phyloP scores from a whole-genome alignment of 1,140 invertebrate genomes.

The Copidosoma floridanum region DNA sequence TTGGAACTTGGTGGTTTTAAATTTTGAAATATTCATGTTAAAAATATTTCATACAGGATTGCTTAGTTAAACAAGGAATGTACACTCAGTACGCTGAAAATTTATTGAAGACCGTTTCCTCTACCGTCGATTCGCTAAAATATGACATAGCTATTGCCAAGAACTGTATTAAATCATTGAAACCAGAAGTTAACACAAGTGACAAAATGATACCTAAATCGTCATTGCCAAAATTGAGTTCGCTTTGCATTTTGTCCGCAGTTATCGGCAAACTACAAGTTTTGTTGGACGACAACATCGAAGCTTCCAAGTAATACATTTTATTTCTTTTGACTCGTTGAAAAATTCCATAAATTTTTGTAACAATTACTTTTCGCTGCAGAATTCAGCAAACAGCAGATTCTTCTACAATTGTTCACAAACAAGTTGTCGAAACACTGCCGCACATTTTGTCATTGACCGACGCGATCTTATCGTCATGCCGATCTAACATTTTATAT shows the following conservation, averaged over 20 bases:
- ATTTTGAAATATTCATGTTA: not conserved
- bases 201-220: constrained; percentile 56
- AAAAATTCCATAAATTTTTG: not conserved
- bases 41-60: constrained; percentile 60
- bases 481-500: constrained; percentile 58
- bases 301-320: constrained; percentile 41
- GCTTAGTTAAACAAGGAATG: constrained; percentile 86
- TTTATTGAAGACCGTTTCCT: constrained; percentile 69
- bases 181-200: constrained; percentile 52
- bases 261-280: constrained; percentile 71
- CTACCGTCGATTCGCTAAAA: constrained; percentile 64
- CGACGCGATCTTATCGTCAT: constrained; percentile 59
- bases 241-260: constrained; percentile 66
- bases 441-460: constrained; percentile 64
- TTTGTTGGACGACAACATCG: constrained; percentile 58
- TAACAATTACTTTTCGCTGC: constrained; percentile 16
- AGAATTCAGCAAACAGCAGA: constrained; percentile 38
- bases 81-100: constrained; percentile 79
- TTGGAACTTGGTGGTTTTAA: too few species aligned
- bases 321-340: too few species aligned
- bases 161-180: constrained; percentile 66
- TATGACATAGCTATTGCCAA: constrained; percentile 73
- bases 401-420: constrained; percentile 38
- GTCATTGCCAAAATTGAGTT: constrained; percentile 64
- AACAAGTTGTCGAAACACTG: constrained; percentile 61